phyloP scores from a whole-genome alignment of 2,113 vertebrate species.

The Anoplopoma fimbria region DNA sequence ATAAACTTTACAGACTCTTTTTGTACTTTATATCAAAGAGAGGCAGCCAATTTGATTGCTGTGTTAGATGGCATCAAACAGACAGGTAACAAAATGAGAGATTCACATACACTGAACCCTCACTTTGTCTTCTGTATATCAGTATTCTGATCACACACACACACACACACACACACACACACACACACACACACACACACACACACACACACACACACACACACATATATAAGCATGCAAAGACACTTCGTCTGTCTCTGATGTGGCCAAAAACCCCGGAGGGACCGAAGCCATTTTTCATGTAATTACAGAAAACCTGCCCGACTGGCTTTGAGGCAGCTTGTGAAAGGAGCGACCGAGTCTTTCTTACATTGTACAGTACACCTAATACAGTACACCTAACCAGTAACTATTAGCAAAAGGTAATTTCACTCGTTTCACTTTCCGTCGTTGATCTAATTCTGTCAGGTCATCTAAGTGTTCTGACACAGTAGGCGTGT shows the following conservation, averaged over 20 bases:
- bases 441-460: conserved; percentile 22
- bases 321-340: conserved; percentile 79
- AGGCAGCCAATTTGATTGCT: background rate
- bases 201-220: background rate
- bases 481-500: background rate
- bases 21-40: conserved; percentile 16
- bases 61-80: background rate
- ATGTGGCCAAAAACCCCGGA: conserved; percentile 76
- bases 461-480: conserved; percentile 2
- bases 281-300: conserved; percentile 82
- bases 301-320: conserved; percentile 85
- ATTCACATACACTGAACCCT: background rate
- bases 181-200: conserved; percentile 2
- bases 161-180: background rate
- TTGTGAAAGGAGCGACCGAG: conserved; percentile 64
- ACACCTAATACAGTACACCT: conserved; percentile 54
- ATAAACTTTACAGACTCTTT: conserved; percentile 9
- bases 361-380: conserved; percentile 58
- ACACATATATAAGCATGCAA: conserved; percentile 35
- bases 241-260: conserved; percentile 56
- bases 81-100: background rate
- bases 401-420: conserved; percentile 40
- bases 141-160: background rate
- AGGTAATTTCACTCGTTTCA: conserved; percentile 38
- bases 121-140: conserved; percentile 2